These are phyloP conservation scores for Sesia apiformis DNA, from an alignment of 2,888 invertebrate genomes.

Conservation along the genomic window DNA sequence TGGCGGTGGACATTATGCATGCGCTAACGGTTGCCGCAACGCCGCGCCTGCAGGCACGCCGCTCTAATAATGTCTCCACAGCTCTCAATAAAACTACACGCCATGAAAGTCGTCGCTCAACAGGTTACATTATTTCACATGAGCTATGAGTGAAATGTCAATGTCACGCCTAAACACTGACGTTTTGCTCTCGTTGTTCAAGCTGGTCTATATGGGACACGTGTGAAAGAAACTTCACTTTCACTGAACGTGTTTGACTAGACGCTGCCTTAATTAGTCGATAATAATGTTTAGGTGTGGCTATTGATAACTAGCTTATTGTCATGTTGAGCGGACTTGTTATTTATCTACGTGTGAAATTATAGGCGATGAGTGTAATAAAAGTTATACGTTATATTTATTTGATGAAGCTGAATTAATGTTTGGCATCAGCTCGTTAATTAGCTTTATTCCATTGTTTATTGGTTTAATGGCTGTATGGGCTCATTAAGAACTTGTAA, in stretches of 20 bases:
- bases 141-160: constrained; percentile 25
- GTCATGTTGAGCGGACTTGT: background rate
- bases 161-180: constrained; percentile 32
- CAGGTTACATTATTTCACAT: background rate
- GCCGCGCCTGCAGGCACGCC: constrained; percentile 9
- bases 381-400: too few relatives aligned
- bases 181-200: constrained; percentile 23
- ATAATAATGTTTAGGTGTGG: constrained; percentile 37
- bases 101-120: background rate
- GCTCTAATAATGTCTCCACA: constrained; percentile 24
- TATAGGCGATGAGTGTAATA: too few relatives aligned
- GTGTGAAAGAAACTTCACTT: constrained; percentile 57
- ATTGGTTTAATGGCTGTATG: too few relatives aligned
- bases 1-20: constrained; percentile 48
- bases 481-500: too few relatives aligned
- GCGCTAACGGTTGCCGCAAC: constrained; percentile 49
- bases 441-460: too few relatives aligned
- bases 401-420: too few relatives aligned
- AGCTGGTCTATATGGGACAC: constrained; percentile 34
- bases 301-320: constrained; percentile 13
- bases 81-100: background rate
- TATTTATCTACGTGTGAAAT: too few relatives aligned
- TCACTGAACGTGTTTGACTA: constrained; percentile 52
- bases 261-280: constrained; percentile 46
- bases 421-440: too few relatives aligned